Conservation (phyloP, 2,888 invertebrate species). For the Ischnura elegans region DNA sequence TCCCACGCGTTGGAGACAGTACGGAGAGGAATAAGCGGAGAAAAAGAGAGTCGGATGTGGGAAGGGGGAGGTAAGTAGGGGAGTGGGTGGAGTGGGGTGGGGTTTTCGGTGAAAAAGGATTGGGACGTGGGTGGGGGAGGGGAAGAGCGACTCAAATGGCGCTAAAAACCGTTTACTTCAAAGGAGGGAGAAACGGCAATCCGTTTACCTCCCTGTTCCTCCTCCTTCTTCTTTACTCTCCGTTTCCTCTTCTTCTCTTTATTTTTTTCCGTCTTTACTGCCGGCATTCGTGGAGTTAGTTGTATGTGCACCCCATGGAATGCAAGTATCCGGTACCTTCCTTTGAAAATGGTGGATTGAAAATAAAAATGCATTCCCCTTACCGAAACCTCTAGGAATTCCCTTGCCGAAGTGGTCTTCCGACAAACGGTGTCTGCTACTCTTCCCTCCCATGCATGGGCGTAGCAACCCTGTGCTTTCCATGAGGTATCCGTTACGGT, state of each 20-base stretch:
- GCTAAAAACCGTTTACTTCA: not conserved
- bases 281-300: no score
- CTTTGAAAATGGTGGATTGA: not conserved
- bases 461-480: no score
- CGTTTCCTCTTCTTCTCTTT: not conserved
- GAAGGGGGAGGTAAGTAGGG: not conserved
- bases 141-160: not conserved
- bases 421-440: not conserved
- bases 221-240: not conserved
- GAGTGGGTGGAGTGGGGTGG: not conserved
- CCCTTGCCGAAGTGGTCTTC: not conserved
- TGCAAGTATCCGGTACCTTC: not conserved
- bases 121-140: not conserved
- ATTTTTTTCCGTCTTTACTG: no score
- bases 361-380: not conserved
- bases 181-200: not conserved
- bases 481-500: no score
- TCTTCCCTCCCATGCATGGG: no score
- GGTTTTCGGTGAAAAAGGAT: not conserved
- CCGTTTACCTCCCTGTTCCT: not conserved
- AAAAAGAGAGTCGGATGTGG: not conserved
- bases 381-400: not conserved
- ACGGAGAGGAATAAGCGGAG: not conserved
- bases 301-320: not conserved
- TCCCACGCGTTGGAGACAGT: constrained; percentile 33